phyloP scores from a whole-genome alignment of 2,888 invertebrate species.

The Phyto melanocephala region DNA sequence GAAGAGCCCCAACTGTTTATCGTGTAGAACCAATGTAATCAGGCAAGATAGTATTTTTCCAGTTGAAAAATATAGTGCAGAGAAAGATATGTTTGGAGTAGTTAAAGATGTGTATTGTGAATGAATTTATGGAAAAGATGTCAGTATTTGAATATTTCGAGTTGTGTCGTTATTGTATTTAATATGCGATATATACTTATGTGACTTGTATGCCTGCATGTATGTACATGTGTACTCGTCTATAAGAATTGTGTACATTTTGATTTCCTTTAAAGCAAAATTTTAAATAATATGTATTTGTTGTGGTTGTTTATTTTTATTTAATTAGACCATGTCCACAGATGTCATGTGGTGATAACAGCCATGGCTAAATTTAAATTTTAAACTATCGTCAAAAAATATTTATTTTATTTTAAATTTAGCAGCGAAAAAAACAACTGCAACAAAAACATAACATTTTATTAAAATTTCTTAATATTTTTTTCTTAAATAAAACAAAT shows the following conservation, averaged over 20 bases:
- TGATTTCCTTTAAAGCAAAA: slow-evolving; percentile 35
- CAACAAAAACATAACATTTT: neutral
- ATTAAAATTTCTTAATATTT: slow-evolving; percentile 1
- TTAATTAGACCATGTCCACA: slow-evolving; percentile 61
- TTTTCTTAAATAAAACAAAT: neutral
- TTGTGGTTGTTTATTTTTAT: slow-evolving; percentile 29
- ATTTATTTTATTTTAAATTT: slow-evolving; percentile 2
- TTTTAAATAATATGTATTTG: slow-evolving; percentile 25
- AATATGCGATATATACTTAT: too few species aligned
- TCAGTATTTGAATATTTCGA: too few species aligned
- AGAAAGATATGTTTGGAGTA: too few species aligned
- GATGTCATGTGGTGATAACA: slow-evolving; percentile 63
- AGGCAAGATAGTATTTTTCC: too few species aligned
- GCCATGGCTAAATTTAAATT: slow-evolving; percentile 46
- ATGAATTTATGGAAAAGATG: too few species aligned
- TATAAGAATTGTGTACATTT: neutral
- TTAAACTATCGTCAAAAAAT: neutral
- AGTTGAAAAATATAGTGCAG: too few species aligned
- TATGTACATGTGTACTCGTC: too few species aligned
- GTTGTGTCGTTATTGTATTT: too few species aligned
- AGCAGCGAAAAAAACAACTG: neutral
- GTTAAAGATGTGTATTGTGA: too few species aligned
- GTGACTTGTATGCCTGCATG: too few species aligned
- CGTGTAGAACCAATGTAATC: too few species aligned
- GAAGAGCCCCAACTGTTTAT: too few species aligned